Conservation (phyloP, 2,797 vertebrate species). For the Bryconaethiops microstoma region DNA sequence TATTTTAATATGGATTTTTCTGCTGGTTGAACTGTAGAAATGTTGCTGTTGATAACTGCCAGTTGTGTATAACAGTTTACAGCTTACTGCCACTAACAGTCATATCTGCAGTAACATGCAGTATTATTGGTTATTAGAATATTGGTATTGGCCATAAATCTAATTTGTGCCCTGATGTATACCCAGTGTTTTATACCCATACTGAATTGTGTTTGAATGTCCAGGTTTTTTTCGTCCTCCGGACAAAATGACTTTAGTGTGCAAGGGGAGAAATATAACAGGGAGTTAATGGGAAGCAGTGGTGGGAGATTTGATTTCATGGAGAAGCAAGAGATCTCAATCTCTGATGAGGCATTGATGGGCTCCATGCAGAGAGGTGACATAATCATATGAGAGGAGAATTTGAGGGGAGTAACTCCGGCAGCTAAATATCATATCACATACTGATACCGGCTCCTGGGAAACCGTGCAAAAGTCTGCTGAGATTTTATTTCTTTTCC, state of each 20-base stretch:
- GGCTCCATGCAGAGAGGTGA: background rate
- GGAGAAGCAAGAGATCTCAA: background rate
- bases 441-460: slow-evolving; percentile 12
- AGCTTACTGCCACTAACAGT: too few relatives aligned
- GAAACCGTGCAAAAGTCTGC: slow-evolving; percentile 6
- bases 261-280: background rate
- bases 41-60: too few relatives aligned
- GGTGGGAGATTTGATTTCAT: slow-evolving; percentile 9
- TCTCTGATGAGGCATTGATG: slow-evolving; percentile 26
- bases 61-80: too few relatives aligned
- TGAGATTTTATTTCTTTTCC: slow-evolving; percentile 14
- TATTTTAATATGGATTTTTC: too few relatives aligned
- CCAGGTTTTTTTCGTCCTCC: background rate
- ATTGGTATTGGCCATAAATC: too few relatives aligned
- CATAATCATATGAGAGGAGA: slow-evolving; percentile 3
- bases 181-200: too few relatives aligned
- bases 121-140: too few relatives aligned
- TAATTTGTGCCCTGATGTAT: too few relatives aligned
- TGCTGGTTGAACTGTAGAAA: too few relatives aligned
- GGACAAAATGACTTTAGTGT: background rate
- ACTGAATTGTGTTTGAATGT: background rate
- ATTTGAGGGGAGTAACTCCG: slow-evolving; percentile 2
- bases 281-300: background rate
- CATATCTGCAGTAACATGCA: too few relatives aligned
- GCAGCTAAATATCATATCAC: slow-evolving; percentile 7